phyloP scores from a whole-genome alignment of 2,797 vertebrate species.

The Champsocephalus gunnari region DNA sequence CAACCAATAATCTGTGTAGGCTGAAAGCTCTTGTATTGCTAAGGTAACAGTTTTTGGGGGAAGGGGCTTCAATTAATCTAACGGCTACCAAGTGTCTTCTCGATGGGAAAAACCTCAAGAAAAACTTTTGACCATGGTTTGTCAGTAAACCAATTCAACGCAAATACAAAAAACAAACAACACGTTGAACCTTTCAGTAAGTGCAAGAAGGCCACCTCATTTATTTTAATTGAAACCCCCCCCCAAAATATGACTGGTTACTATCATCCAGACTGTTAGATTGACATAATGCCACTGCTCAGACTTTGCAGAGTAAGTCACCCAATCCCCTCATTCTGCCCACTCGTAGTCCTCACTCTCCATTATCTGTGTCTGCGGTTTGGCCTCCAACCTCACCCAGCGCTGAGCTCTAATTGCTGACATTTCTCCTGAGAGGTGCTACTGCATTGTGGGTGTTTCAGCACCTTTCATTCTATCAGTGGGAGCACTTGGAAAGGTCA shows the following conservation, averaged over 20 bases:
- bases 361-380: slow-evolving; percentile 24
- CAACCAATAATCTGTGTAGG: too few relatives aligned
- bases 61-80: not conserved
- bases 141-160: too few relatives aligned
- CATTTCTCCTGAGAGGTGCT: slow-evolving; percentile 64
- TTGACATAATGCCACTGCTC: not conserved
- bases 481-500: slow-evolving; percentile 71
- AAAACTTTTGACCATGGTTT: not conserved
- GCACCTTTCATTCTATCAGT: slow-evolving; percentile 71
- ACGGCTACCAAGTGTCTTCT: not conserved
- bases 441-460: slow-evolving; percentile 56
- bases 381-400: slow-evolving; percentile 48
- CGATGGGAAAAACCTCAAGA: not conserved
- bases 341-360: not conserved
- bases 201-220: not conserved
- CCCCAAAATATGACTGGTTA: not conserved
- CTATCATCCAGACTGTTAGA: slow-evolving; percentile 1
- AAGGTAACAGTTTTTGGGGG: not conserved
- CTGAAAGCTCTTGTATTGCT: not conserved
- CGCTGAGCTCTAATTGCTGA: slow-evolving; percentile 65
- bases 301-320: not conserved
- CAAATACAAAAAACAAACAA: not conserved
- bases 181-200: not conserved
- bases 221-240: not conserved
- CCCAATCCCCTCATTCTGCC: not conserved